Percentiles rank a stretch among this genome's conserved stretches.
Evolutionary conservation across 2,797 vertebrate genomes (phyloP).

Genomic region (Chelmon rostratus): DNA sequence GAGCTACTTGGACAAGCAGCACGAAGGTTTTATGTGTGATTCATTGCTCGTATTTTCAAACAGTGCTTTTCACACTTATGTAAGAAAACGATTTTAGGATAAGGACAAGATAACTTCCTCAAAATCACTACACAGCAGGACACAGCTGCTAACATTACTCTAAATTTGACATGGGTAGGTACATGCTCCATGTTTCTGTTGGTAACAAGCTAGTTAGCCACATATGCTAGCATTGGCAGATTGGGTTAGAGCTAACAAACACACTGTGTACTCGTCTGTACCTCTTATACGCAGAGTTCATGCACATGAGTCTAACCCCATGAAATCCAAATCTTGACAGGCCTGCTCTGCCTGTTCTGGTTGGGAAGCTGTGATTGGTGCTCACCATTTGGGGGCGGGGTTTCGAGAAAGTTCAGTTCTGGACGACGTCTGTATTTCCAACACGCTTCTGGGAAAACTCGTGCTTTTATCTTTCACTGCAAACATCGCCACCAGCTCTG

Average conservation of each 20-base stretch:
- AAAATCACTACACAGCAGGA: background rate
- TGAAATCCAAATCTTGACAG: background rate
- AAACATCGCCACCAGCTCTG: slow-evolving; percentile 37
- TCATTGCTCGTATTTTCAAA: background rate
- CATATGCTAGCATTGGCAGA: background rate
- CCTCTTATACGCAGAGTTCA: background rate
- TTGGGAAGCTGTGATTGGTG: slow-evolving; percentile 7
- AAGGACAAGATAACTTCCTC: background rate
- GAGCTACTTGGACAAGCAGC: background rate
- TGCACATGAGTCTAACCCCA: background rate
- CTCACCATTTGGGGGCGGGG: background rate
- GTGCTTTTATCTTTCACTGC: slow-evolving; percentile 33
- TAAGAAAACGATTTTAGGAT: background rate
- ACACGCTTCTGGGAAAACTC: slow-evolving; percentile 6
- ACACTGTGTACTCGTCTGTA: background rate
- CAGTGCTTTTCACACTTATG: too few relatives aligned
- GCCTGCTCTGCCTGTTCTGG: background rate
- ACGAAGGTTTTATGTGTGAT: background rate
- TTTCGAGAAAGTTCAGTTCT: slow-evolving; percentile 22
- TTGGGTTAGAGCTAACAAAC: background rate
- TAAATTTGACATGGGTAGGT: too few relatives aligned
- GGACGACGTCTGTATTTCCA: slow-evolving; percentile 18
- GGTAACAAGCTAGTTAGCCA: background rate
- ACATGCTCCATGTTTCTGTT: too few relatives aligned
- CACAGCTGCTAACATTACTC: background rate